Evolutionary conservation across 2,888 invertebrate species (phyloP).

Genomic region (Xanthorhoe designata): DNA sequence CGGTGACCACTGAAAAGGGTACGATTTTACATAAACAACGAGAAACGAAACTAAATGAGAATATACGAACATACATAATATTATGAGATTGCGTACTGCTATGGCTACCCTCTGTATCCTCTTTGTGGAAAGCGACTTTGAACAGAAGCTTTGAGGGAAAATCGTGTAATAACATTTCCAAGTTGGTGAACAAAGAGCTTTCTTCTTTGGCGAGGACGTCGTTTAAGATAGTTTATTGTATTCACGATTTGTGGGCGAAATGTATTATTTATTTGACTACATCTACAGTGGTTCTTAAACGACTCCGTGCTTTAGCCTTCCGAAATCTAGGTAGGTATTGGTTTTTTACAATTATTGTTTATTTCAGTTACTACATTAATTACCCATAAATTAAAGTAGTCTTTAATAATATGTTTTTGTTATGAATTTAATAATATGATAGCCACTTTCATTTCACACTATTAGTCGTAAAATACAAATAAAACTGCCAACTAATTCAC

Average conservation of each 20-base stretch:
- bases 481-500: conserved; percentile 27
- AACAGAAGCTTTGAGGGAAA: conserved; percentile 65
- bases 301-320: too few relatives aligned
- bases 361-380: too few relatives aligned
- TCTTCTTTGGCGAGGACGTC: conserved; percentile 62
- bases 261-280: neutral
- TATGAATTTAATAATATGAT: conserved; percentile 24
- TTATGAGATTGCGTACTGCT: conserved; percentile 58
- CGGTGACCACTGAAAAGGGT: conserved; percentile 53
- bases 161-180: conserved; percentile 79
- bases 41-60: conserved; percentile 61
- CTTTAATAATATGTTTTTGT: too few relatives aligned
- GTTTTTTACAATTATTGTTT: too few relatives aligned
- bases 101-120: conserved; percentile 48
- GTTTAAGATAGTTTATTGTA: conserved; percentile 59
- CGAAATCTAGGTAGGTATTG: too few relatives aligned
- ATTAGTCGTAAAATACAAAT: conserved; percentile 32
- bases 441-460: conserved; percentile 9
- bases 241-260: conserved; percentile 21
- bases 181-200: conserved; percentile 70
- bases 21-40: conserved; percentile 59
- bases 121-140: conserved; percentile 55
- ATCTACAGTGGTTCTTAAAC: too few relatives aligned
- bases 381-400: neutral
- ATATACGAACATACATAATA: conserved; percentile 49